phyloP scores from a whole-genome alignment of 2,797 vertebrate species.

The Acipenser ruthenus region DNA sequence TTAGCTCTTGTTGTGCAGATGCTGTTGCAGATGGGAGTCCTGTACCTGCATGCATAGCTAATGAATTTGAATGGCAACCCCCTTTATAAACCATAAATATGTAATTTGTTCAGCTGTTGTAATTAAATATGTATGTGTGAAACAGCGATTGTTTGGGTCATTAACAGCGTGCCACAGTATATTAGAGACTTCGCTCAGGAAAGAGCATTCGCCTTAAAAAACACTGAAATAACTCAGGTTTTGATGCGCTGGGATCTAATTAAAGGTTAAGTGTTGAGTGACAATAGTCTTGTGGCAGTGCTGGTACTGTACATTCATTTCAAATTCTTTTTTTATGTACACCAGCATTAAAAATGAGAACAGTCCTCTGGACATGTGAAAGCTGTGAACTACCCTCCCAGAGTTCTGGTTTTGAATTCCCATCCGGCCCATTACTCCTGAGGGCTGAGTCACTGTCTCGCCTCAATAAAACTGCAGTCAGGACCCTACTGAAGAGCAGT shows the following conservation, averaged over 20 bases:
- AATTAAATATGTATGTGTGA: conserved; percentile 98
- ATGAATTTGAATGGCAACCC: conserved; percentile 80
- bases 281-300: no score
- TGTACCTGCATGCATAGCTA: conserved; percentile 93
- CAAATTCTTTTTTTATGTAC: no score
- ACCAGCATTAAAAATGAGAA: no score
- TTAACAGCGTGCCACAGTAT: conserved; percentile 81
- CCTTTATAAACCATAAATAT: conserved; percentile 97
- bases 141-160: conserved; percentile 87
- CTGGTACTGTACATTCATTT: no score
- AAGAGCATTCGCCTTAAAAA: conserved; percentile 3
- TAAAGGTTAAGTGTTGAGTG: conserved; percentile 1
- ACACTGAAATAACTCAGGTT: background rate
- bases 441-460: no score
- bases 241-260: background rate
- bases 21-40: conserved; percentile 86
- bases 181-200: conserved; percentile 57
- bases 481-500: no score
- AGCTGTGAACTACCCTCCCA: no score
- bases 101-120: conserved; percentile 98
- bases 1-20: conserved; percentile 89
- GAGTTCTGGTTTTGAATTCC: no score
- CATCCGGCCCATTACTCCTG: no score
- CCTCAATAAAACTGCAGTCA: no score
- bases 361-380: no score